Conservation (phyloP, 2,113 vertebrate species). For the Xiphophorus maculatus region DNA sequence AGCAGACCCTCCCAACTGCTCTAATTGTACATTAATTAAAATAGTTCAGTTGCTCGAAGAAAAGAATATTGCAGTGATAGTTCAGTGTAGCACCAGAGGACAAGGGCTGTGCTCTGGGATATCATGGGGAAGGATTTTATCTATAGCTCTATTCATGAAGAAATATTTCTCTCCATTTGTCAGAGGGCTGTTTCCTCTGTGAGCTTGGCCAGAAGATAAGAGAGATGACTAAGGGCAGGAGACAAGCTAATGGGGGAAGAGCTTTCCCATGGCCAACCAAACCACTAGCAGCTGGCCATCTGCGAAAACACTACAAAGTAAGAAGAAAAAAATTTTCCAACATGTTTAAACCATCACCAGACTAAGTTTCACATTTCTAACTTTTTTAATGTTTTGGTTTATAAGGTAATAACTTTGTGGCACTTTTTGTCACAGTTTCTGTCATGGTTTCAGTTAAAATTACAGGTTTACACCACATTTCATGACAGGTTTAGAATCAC, state of each 20-base stretch:
- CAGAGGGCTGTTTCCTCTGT: conserved; percentile 47
- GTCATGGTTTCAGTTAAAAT: conserved; percentile 34
- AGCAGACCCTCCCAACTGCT: conserved; percentile 48
- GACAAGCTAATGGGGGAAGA: conserved; percentile 71
- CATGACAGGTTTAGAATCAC: neutral
- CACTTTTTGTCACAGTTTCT: conserved; percentile 26
- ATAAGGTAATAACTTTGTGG: conserved; percentile 3
- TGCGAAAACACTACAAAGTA: conserved; percentile 63
- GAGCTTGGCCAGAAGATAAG: conserved; percentile 69
- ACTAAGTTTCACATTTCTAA: conserved; percentile 29
- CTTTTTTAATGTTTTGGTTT: conserved; percentile 15
- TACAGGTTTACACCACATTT: neutral
- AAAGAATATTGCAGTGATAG: conserved; percentile 43
- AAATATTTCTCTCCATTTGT: conserved; percentile 67
- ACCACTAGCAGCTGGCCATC: conserved; percentile 83
- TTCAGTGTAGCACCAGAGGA: conserved; percentile 46
- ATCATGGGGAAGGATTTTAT: conserved; percentile 64
- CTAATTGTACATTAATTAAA: conserved; percentile 64
- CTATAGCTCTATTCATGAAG: conserved; percentile 70
- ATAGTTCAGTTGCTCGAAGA: conserved; percentile 47
- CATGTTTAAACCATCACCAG: conserved; percentile 29
- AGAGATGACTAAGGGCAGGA: conserved; percentile 73
- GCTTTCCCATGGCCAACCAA: conserved; percentile 66
- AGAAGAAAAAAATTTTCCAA: conserved; percentile 53
- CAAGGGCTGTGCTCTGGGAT: conserved; percentile 49